Evolutionary conservation across 2,797 vertebrate genomes (phyloP), one percentile per base, ranked within the genome.

Genomic region (Sebastiscus albofasciatus): DNA sequence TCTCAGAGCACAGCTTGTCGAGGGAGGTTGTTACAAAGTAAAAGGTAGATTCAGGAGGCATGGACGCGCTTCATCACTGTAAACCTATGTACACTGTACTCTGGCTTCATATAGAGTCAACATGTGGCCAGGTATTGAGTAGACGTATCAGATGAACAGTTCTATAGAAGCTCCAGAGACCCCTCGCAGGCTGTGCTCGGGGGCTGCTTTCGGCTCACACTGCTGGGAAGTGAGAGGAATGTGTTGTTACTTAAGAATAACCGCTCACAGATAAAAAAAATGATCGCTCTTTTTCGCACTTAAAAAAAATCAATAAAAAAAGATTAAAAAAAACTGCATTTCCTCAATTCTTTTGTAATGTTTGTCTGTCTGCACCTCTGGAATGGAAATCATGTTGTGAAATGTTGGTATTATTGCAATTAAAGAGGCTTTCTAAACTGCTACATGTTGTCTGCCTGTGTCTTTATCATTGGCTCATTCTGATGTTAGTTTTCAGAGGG

Each of bases 341-440:
- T 90, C 74, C 81, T 90, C 84, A 70, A 54, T 80, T 85, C 56
- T 90, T 91, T 82, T 87, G 77, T 84, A 34, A 88, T 86, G 75
- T 94, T 90, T 73, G 85, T 91, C 84, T 93, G 85, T 92, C 87
- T 88, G 89, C 90, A 87, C 83, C 90, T 95, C 88, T 93, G 88
- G 81, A 86, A 91, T 90, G 74, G 83, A 92, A 92, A 93, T 91
- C 80, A 93, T 91, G 84, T 94, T 93, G 87, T 93, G 83, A 93
- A 89, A 90, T 92, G 90, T 92, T 94, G 94, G 92, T 92, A 91
- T 92, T 94, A 94, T 93, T 92, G 88, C 95, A 92, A 96, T 75
- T 95, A 96, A 96, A 96, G 90, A 94, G 86, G 95, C 95, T 96
- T 95, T 95, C 92, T 92, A 90, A 96, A 95, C 93, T 77, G 92